Evolutionary conservation across 2,113 vertebrate genomes (phyloP).

Genomic region (Eidolon helvum): DNA sequence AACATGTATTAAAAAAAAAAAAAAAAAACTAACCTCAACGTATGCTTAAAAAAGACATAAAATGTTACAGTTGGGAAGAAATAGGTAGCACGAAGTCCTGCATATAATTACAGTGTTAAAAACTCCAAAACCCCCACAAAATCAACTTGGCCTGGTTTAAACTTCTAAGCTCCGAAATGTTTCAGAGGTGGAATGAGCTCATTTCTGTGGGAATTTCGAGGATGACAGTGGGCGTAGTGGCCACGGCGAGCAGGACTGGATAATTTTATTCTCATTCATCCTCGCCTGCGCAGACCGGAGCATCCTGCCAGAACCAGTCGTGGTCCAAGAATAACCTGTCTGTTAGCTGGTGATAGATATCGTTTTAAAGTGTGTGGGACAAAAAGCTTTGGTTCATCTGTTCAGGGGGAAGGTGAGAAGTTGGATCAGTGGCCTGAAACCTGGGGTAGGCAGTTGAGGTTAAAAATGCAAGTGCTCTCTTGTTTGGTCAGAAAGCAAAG

Average conservation of each 20-base stretch:
- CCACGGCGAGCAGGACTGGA: constrained; percentile 1
- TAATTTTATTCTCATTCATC: constrained; percentile 58
- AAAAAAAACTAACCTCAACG: constrained; percentile 55
- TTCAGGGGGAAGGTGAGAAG: constrained; percentile 53
- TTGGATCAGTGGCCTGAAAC: background rate
- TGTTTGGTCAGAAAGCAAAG: constrained; percentile 34
- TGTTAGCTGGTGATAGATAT: constrained; percentile 45
- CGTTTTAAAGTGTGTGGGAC: constrained; percentile 43
- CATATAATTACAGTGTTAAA: constrained; percentile 68
- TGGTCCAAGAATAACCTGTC: constrained; percentile 78
- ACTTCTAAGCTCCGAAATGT: constrained; percentile 60
- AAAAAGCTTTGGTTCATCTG: background rate
- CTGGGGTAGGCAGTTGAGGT: background rate
- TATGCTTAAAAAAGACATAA: constrained; percentile 79
- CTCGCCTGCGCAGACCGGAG: constrained; percentile 6
- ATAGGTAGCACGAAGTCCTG: constrained; percentile 74
- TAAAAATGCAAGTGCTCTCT: background rate
- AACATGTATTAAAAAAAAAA: constrained; percentile 70
- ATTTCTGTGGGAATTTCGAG: constrained; percentile 45
- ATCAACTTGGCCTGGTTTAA: constrained; percentile 69
- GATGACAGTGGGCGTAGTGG: constrained; percentile 42
- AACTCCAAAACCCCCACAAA: constrained; percentile 54
- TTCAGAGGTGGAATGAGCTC: constrained; percentile 69
- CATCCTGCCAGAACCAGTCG: constrained; percentile 61
- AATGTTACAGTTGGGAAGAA: constrained; percentile 67